Conservation (phyloP, 2,888 invertebrate genomes). For the Ecdyonurus torrentis region DNA sequence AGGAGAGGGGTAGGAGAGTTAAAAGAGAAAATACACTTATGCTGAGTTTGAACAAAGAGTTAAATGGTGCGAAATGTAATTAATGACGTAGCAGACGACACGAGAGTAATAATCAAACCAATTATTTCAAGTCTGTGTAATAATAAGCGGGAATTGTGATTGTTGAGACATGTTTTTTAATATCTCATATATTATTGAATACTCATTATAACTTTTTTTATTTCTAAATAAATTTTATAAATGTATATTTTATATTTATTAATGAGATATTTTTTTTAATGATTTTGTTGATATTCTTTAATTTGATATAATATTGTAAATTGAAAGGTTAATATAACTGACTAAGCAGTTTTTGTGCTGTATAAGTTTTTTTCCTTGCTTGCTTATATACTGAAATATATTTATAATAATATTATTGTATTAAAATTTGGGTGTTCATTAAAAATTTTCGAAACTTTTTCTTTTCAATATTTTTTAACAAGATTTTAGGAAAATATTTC, state of each 20-base stretch:
- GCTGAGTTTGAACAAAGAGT: background rate
- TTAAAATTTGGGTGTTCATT: too few species aligned
- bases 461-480: too few species aligned
- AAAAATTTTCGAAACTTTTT: too few species aligned
- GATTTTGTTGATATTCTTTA: background rate
- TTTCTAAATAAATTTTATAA: background rate
- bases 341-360: too few species aligned
- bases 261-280: background rate
- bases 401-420: too few species aligned
- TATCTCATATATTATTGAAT: too few species aligned
- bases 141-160: background rate
- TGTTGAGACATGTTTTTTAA: background rate
- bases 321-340: too few species aligned
- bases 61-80: constrained; percentile 1
- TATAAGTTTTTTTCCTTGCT: too few species aligned
- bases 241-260: background rate
- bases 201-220: background rate
- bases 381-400: too few species aligned
- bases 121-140: background rate
- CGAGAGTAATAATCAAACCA: background rate
- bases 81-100: constrained; percentile 1
- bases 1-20: background rate
- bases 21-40: background rate
- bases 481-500: too few species aligned
- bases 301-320: too few species aligned